Base-by-base conservation (phyloP, 2,888 invertebrate species). In the Aphidius colemani region DNA sequence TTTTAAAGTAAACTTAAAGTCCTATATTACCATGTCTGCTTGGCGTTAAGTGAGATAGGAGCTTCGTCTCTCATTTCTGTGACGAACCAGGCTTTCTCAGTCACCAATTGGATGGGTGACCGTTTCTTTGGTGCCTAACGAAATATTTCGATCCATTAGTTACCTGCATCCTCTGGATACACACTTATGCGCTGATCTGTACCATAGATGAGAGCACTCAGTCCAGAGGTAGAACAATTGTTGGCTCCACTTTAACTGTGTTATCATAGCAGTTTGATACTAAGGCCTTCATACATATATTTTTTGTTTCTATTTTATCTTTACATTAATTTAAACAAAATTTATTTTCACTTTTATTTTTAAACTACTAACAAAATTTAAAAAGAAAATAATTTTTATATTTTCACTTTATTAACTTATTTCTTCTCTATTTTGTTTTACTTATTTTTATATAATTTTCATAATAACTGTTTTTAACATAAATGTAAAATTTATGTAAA, bases 171-270 rank as follows among this genome's bases (percentile, higher is more conserved):
- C 64, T 48, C 63, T 49, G 64, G 40, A 8, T 48, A 7, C 48
- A 64, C 57, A 64, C 60, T n/a, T 61, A 46, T 57, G 60, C 5
- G 11, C 60, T 51, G n/a, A 18, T 64, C 51, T 48, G 40, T 10
- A 49, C 39, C 11, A 49, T 10, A 55, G 64, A 43, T 39, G 48
- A 53, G 61, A 63, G 58, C 69, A 69, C 67, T 65, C 60, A 61
- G 63, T 30, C 49, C 58, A 48, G 66, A 69, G 67, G 71, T 49
- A 70, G 59, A 71, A 51, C 53, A 65, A 67, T 60, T 64, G 66
- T 62, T 59, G 63, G 44, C 63, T 71, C 71, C 71, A 71, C 71
- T 64, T 67, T 59, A 69, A 57, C 58, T 63, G 69, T 64, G 65
- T 40, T 66, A 61, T 59, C 46, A 64, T 66, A 66, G 64, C 67